A percentile compares a stretch with the other conserved stretches of the same genome.
Conservation (phyloP, 1,140 invertebrate genomes). For the Cataglyphis hispanica region DNA sequence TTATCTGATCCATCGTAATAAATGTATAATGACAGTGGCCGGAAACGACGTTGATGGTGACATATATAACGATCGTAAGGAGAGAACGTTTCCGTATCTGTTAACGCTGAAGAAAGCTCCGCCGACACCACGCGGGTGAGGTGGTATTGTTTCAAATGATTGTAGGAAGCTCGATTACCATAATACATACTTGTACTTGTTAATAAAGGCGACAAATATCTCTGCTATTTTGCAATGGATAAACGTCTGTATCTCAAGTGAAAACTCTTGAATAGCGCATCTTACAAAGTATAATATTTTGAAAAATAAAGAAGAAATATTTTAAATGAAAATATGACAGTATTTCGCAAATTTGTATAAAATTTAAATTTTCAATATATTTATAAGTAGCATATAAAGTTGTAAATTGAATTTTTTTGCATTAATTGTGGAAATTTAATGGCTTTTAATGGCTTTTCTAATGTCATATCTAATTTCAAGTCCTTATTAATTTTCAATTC, state of each 20-base stretch:
- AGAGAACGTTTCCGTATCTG: conserved; percentile 51
- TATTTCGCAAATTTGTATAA: background rate
- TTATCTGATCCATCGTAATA: conserved; percentile 67
- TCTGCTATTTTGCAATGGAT: conserved; percentile 36
- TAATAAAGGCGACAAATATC: conserved; percentile 33
- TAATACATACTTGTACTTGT: conserved; percentile 59
- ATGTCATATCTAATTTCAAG: too few species aligned
- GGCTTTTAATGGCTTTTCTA: too few species aligned
- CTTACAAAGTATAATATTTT: background rate
- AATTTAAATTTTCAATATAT: background rate
- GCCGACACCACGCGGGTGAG: conserved; percentile 11
- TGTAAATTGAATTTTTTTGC: background rate
- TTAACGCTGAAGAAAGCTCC: conserved; percentile 31
- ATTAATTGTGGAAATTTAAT: too few species aligned
- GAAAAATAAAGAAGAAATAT: background rate
- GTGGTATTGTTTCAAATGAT: conserved; percentile 55
- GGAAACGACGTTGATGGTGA: conserved; percentile 33
- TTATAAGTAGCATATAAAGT: background rate
- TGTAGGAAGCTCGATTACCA: conserved; percentile 60
- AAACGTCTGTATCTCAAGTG: conserved; percentile 10
- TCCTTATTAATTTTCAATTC: too few species aligned
- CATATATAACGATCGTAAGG: background rate
- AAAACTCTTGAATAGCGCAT: background rate
- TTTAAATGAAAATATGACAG: background rate
- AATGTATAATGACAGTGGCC: conserved; percentile 64